phyloP scores from a whole-genome alignment of 2,888 invertebrate species.

The Beris chalybata region DNA sequence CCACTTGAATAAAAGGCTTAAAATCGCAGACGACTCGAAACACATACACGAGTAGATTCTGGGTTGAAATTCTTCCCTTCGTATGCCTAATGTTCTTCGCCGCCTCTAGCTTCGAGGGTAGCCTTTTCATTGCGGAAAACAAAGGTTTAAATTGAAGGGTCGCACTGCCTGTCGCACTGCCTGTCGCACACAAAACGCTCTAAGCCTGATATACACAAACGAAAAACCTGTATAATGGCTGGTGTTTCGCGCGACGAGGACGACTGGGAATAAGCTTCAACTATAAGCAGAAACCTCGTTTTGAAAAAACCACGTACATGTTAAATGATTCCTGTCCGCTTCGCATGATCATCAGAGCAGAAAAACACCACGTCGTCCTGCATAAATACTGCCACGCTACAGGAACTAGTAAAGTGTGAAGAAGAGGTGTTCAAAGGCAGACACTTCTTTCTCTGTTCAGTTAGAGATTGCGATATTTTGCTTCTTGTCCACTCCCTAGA shows the following conservation, averaged over 20 bases:
- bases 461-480: constrained; percentile 4
- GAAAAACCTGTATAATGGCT: too few relatives aligned
- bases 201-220: too few relatives aligned
- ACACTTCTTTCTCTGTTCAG: not conserved
- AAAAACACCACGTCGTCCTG: too few relatives aligned
- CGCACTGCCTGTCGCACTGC: not conserved
- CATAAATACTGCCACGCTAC: too few relatives aligned
- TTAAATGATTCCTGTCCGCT: too few relatives aligned
- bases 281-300: too few relatives aligned
- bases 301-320: too few relatives aligned
- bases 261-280: too few relatives aligned
- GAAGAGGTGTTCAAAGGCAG: constrained; percentile 27
- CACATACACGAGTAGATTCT: not conserved
- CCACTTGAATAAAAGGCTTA: constrained; percentile 12
- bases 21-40: constrained; percentile 13
- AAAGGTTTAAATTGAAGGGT: constrained; percentile 12
- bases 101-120: not conserved
- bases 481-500: not conserved
- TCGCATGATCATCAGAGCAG: too few relatives aligned
- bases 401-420: constrained; percentile 17
- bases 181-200: too few relatives aligned
- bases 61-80: not conserved
- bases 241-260: too few relatives aligned
- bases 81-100: not conserved
- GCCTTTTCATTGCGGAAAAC: constrained; percentile 18